Evolutionary conservation across 2,797 vertebrate genomes (phyloP), one percentile per base, ranked within the genome.

Genomic region (Salmo trutta): DNA sequence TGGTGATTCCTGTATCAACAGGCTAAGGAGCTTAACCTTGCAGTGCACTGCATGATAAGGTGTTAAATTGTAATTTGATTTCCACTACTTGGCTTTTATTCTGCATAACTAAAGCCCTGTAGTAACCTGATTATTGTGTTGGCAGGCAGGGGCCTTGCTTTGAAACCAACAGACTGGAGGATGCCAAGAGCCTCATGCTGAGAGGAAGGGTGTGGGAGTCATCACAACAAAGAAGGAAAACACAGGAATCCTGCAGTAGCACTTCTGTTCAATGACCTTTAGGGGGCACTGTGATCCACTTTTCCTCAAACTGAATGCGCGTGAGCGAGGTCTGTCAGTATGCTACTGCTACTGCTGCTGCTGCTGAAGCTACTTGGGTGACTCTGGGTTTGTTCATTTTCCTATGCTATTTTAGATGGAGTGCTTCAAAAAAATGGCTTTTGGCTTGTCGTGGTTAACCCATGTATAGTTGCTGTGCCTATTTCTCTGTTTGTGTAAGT

Each of bases 61-160:
- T 73, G 78, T 59, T 68, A 68, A 73, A 69, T 76, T 77, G 53
- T 24, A 19, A 74, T 69, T 74, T 74, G 64, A 77, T 77, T 74
- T 81, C 65, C 79, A 74, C 53, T 75, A 74, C 75, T 76, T 56
- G 51, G 71, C 79, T 76, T 74, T 74, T 69, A 21, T 74, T 74
- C 65, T 33, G 19, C 53, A 69, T 52, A 74, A 70, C 64, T 36
- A 59, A 74, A 33, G 33, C 41, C 53, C 24, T 19, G 51, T n/a
- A 17, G 75, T 70, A 74, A 77, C 33, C 74, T 15, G 52, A 73
- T 62, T 69, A 31, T 21, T 17, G 16, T 3, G 21, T 53, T 54
- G 17, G 52, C 71, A 52, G 27, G 31, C 27, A 19, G 16, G 15
- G 31, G 16, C n/a, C 2, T 5, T 64, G 29, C 17, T 15, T 71